Evolutionary conservation across 2,797 vertebrate genomes (phyloP), one percentile per base, ranked within the genome.

Genomic region (Fistularia tabacaria): DNA sequence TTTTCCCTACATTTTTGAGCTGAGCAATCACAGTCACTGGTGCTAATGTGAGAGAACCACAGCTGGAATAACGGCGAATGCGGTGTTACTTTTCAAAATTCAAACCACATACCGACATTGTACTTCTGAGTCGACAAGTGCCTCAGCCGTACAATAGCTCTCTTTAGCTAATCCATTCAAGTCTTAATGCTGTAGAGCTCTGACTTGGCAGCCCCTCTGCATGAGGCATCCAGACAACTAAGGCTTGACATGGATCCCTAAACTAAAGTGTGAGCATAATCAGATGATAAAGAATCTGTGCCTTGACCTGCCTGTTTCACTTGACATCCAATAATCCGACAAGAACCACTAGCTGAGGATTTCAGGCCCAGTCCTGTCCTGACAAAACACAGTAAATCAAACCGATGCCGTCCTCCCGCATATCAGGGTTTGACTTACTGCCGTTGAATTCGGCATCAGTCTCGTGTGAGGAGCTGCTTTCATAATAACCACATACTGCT

Each of bases 191-290:
- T 80, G 75, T 77, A 79, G 79, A 82, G 72, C 73, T 80, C 80
- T 52, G 81, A 83, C 74, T 84, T 75, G 77, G 64, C 73, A 68
- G 79, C 76, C 69, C 65, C 69, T 79, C 68, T 78, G 80, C 83
- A 82, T 66, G 77, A 84, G 81, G 75, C 54, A 46, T 81, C 71
- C 77, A 84, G 75, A 81, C 61, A 76, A 76, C 76, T 82, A 88
- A 85, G 79, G 84, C 82, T 85, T 85, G 84, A 88, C 79, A 88
- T 88, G 90, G 90, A 91, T 91, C 91, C 90, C 76, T 91, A 88
- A 91, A 92, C 85, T 91, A 91, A 90, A 91, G 89, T 91, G 89
- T 92, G 89, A 87, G 86, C 89, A 86, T 76, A 68, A 80, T 81
- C 78, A 76, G 57, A 79, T 64, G 66, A 64, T 66, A 62, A 71